Evolutionary conservation across 2,797 vertebrate genomes (phyloP).

Genomic region (Todus mexicanus): DNA sequence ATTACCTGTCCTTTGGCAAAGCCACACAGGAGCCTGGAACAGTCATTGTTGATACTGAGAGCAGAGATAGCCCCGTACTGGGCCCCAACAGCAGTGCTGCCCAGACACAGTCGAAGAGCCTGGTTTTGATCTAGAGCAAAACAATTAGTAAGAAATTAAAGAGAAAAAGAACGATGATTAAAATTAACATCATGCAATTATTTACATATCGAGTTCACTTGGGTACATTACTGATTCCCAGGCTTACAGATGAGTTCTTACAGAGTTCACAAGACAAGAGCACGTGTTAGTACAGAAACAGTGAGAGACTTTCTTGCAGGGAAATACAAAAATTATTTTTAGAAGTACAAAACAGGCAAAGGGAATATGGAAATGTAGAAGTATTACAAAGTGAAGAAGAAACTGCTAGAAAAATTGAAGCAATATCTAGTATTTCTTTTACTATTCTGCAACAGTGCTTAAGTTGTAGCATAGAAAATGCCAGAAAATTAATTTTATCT

Average conservation of each 20-base stretch:
- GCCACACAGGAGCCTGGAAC: slow-evolving; percentile 92
- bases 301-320: background rate
- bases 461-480: background rate
- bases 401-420: background rate
- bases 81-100: slow-evolving; percentile 88
- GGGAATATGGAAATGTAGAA: background rate
- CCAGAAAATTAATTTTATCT: background rate
- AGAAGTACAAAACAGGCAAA: background rate
- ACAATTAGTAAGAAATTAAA: background rate
- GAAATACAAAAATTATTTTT: background rate
- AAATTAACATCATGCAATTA: background rate
- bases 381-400: background rate
- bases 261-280: background rate
- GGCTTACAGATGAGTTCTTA: background rate
- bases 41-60: slow-evolving; percentile 94
- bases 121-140: slow-evolving; percentile 88
- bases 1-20: slow-evolving; percentile 97
- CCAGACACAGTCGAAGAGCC: slow-evolving; percentile 92
- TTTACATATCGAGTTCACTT: background rate
- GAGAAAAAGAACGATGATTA: background rate
- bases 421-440: background rate
- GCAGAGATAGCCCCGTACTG: slow-evolving; percentile 96
- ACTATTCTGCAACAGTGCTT: background rate
- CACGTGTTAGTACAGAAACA: background rate
- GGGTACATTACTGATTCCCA: background rate